A percentile compares a stretch with the other conserved stretches of the same genome.
These are phyloP conservation scores for Chionomys nivalis DNA, from an alignment of 2,113 vertebrate genomes.

Conservation along the genomic window DNA sequence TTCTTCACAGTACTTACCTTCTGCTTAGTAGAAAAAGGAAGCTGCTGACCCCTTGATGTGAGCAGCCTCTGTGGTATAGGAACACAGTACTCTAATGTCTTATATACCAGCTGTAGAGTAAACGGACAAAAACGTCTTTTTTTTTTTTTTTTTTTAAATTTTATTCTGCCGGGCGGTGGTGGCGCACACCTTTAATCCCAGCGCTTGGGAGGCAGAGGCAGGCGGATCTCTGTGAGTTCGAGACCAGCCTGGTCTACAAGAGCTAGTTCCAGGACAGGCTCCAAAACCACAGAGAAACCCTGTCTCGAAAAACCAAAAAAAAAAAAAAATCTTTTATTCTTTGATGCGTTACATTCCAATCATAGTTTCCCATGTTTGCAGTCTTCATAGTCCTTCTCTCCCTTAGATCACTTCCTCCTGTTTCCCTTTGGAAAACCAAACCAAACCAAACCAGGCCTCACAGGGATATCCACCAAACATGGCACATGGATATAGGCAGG, in stretches of 20 bases:
- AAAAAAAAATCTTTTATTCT: neutral
- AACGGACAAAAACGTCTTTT: slow-evolving; percentile 5
- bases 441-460: neutral
- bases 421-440: too few relatives aligned
- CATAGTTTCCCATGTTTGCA: neutral
- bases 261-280: too few relatives aligned
- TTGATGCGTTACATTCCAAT: neutral
- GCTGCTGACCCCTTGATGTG: neutral
- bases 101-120: neutral
- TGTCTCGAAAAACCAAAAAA: too few relatives aligned
- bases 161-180: too few relatives aligned
- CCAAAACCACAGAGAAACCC: too few relatives aligned
- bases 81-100: neutral
- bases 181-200: too few relatives aligned
- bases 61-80: neutral
- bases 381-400: neutral
- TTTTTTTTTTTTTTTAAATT: neutral
- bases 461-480: neutral
- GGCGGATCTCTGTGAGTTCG: too few relatives aligned
- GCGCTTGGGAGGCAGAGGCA: too few relatives aligned
- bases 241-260: too few relatives aligned
- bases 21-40: slow-evolving; percentile 10
- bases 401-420: neutral
- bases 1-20: neutral
- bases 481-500: neutral